Evolutionary conservation across 2,113 vertebrate species (phyloP).

Genomic region (Syngnathus typhle): DNA sequence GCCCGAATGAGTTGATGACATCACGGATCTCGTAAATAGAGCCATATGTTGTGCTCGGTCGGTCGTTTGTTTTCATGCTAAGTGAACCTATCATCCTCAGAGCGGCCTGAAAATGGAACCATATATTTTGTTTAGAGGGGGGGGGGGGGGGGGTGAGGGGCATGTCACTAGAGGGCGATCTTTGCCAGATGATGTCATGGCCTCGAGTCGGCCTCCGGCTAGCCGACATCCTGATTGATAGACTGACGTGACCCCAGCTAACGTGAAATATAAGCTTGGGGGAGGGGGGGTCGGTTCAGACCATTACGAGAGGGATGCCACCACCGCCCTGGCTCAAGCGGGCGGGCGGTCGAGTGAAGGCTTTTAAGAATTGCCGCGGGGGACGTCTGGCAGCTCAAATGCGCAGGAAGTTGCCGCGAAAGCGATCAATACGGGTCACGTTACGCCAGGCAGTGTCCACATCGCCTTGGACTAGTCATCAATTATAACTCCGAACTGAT

Average conservation of each 20-base stretch:
- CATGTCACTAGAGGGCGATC: slow-evolving; percentile 28
- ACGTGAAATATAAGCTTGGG: slow-evolving; percentile 12
- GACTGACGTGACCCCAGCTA: slow-evolving; percentile 27
- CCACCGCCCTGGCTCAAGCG: background rate
- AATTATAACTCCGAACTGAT: slow-evolving; percentile 14
- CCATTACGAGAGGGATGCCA: background rate
- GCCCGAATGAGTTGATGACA: background rate
- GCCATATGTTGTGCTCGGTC: background rate
- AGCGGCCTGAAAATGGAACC: background rate
- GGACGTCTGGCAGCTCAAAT: slow-evolving; percentile 56
- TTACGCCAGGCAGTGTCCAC: slow-evolving; percentile 48
- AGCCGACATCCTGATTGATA: slow-evolving; percentile 19
- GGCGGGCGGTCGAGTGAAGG: slow-evolving; percentile 16
- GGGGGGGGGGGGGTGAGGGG: background rate
- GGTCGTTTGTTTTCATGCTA: background rate
- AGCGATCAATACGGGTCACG: slow-evolving; percentile 62
- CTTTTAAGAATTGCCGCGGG: slow-evolving; percentile 50
- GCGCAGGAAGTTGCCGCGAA: slow-evolving; percentile 63
- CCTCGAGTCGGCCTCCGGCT: slow-evolving; percentile 35
- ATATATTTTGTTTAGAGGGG: background rate
- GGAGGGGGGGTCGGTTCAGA: background rate
- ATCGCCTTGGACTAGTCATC: slow-evolving; percentile 37
- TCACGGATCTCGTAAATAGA: background rate
- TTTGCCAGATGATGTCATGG: slow-evolving; percentile 45
- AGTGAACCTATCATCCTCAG: background rate